Base-by-base conservation (phyloP, 2,797 vertebrate species). In the Coccyzus lansbergi region DNA sequence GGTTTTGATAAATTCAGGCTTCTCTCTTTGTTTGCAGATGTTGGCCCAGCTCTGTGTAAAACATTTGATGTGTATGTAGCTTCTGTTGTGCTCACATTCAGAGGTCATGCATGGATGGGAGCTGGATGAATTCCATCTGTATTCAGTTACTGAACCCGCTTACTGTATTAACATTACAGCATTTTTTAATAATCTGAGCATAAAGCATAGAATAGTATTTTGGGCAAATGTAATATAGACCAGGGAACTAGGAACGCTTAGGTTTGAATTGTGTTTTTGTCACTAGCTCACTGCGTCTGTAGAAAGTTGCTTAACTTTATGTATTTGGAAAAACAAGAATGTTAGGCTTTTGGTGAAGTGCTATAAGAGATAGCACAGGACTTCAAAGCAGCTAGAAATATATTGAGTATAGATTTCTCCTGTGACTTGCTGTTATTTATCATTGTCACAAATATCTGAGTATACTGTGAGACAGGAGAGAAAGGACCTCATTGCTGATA, bases 381-480 rank as follows among this genome's bases (percentile, higher is more conserved):
- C 89, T 90, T 88, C 72, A 75, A 78, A 86, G 49, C 58, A 91
- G 38, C 15, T 75, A 72, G 91, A 91, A 89, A 69, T 78, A 34
- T 17, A 48, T 21, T 46, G 42, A 86, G 8, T 86, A 28, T 63
- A 62, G 90, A 76, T 13, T 16, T 86, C 36, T 69, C 18, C 26
- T 52, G 42, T 81, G 55, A 26, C 22, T 87, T 25, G 6, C 19
- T 85, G 17, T 71, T 88, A 26, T n/a, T 86, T 58, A 76, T 48
- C 21, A 4, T 58, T 76, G 33, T 86, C 63, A 83, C 74, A 84
- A 92, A 82, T 64, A 69, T 12, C 28, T 21, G 51, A 64, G 38
- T 72, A 44, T 63, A 18, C 65, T 72, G 44, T 53, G 79, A 86
- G 64, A 53, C 40, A 33, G 71, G 28, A 90, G 86, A 52, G 71